Evolutionary conservation across 2,113 vertebrate species (phyloP), one percentile per base, ranked within the genome.

Genomic region (Percina caprodes): DNA sequence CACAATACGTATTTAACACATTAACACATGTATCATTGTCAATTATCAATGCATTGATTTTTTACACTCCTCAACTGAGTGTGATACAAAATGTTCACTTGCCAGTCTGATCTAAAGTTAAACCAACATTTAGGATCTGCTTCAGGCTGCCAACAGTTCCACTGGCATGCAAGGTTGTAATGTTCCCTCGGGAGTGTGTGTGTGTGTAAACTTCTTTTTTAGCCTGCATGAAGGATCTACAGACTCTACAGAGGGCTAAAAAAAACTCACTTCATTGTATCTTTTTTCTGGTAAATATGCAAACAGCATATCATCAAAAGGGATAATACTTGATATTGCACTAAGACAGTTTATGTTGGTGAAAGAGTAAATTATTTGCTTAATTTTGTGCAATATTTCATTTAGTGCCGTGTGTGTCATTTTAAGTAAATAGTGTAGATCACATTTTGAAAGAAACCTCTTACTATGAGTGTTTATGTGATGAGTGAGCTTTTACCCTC

Each of bases 151-250:
- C 73, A 83, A 75, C 69, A 62, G 26, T 62, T 68, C 33, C 48
- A 16, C 59, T 84, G 77, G 60, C 80, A 81, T 67, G 61, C 60
- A 45, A 68, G 35, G 24, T 42, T 19, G 72, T 67, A 58, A 73
- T 80, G 77, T 71, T 35, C 55, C 71, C 72, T 19, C 21, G 24
- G 49, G 45, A 21, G 30, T 51, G 49, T 51, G 49, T 51, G 49
- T 51, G 49, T 51, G 49, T 51, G 18, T 19, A 39, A 39, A 39
- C 39, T 0, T 39, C n/a, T 39, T 39, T 39, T 39, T 39, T 9
- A 39, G 39, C 39, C 39, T 39, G 9, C 39, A 39, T 39, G 8
- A 39, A 39, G 35, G 8, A 39, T 39, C 35, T 9, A 10, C 39
- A 39, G 9, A 39, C 7, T 7, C 39, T 39, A 39, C 39, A 10